A percentile compares a stretch with the other conserved stretches of the same genome.
Conservation (phyloP, 35 echinoderm and acorn worm species). For the Lytechinus pictus region DNA sequence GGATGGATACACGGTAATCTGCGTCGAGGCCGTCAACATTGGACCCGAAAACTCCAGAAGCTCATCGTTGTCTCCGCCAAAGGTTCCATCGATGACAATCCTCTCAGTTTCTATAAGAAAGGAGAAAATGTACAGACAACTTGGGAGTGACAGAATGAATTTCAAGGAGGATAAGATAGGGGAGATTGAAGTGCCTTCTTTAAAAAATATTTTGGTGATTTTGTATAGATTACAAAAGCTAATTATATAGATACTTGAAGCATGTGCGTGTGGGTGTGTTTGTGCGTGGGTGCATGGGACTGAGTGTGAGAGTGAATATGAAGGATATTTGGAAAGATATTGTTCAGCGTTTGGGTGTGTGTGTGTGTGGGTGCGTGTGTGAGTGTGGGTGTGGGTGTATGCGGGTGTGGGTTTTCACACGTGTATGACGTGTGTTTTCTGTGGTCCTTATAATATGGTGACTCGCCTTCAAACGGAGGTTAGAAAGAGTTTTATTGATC, state of each 20-base stretch:
- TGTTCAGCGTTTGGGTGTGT: too few relatives aligned
- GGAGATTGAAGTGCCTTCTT: neutral
- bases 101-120: neutral
- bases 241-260: too few relatives aligned
- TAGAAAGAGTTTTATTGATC: neutral
- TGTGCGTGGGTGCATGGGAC: too few relatives aligned
- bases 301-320: too few relatives aligned
- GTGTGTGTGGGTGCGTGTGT: too few relatives aligned
- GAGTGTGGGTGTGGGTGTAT: neutral
- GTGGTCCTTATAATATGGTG: too few relatives aligned
- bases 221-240: too few relatives aligned
- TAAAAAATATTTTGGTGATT: too few relatives aligned
- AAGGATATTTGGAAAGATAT: too few relatives aligned
- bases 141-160: neutral
- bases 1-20: conserved; percentile 43
- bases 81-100: conserved; percentile 29
- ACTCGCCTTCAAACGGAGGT: neutral
- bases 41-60: conserved; percentile 52
- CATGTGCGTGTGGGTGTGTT: too few relatives aligned
- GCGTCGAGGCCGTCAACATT: conserved; percentile 37
- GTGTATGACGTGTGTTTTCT: too few relatives aligned
- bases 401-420: too few relatives aligned
- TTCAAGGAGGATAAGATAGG: neutral
- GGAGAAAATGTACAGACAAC: neutral
- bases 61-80: conserved; percentile 48